Base-by-base conservation (phyloP, 2,113 vertebrate genomes). In the Microcebus murinus region DNA sequence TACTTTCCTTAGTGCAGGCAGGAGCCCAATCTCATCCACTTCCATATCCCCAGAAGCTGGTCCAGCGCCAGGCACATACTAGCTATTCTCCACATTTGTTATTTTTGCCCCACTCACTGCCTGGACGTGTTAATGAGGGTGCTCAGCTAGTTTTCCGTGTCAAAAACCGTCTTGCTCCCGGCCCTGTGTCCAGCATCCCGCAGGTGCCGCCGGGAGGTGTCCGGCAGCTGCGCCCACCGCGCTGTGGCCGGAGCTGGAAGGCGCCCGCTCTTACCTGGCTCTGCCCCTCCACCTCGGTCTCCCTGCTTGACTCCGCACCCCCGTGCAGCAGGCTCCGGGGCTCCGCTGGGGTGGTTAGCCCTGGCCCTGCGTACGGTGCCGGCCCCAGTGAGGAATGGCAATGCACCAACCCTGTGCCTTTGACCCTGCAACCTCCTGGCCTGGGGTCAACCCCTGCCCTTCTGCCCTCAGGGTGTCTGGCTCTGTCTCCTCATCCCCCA, bases 251-350 rank as follows among this genome's bases (percentile, higher is more conserved):
- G 12, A 90, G 39, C 17, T 27, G 10, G 6, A 50, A 36, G 10
- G 70, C 6, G 9, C 13, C 15, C 2, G 13, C 8, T 59, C 70
- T 65, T 27, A 39, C 3, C 31, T 34, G n/a, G 6, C 57, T 20
- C 29, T 36, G 42, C 1, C 31, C 21, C 6, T 36, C 12, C 23
- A 1, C 21, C 1, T 13, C 2, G 1, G 6, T 14, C 34, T 50
- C 8, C 25, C 77, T 29, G 34, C 23, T 39, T 85, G 45, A 68
- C 12, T 74, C 29, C 23, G 5, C 52, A 23, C 2, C 17, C 21
- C 29, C 59, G 20, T 3, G 4, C 48, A 23, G 18, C 11, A 48
- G 20, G 15, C 11, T 50, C 6, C 18, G 23, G 15, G 39, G 29
- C 11, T 48, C 67, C 36, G 4, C 6, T 31, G 27, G 83, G 29